A percentile compares a stretch with the other conserved stretches of the same genome.
These are phyloP conservation scores for Hemichromis elongatus DNA, from an alignment of 2,113 vertebrate species.

Conservation along the genomic window DNA sequence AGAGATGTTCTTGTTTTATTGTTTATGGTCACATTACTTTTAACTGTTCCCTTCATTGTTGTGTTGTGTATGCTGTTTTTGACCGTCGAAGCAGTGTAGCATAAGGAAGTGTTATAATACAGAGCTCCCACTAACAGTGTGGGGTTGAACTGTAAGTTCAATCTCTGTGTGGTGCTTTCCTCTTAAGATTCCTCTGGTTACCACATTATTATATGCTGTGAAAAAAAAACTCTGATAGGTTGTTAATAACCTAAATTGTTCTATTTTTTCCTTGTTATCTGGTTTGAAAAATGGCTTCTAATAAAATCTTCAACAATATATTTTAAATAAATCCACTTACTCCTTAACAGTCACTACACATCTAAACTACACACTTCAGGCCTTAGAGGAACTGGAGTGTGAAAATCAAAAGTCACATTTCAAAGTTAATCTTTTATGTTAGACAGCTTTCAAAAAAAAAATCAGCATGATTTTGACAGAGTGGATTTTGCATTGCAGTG, in stretches of 20 bases:
- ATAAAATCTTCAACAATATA: neutral
- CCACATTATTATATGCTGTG: neutral
- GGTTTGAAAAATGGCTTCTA: neutral
- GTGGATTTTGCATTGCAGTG: neutral
- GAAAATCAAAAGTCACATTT: neutral
- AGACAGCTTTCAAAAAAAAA: neutral
- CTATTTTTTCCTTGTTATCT: neutral
- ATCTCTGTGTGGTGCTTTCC: no score
- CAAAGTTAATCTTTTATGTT: neutral
- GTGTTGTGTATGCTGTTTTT: no score
- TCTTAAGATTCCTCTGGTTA: no score
- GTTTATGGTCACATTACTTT: no score
- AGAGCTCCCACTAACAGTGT: no score
- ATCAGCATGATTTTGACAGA: neutral
- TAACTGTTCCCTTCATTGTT: no score
- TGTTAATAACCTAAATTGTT: neutral
- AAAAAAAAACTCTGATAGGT: neutral
- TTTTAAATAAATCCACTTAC: neutral
- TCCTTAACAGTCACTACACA: neutral
- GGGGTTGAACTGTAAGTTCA: no score
- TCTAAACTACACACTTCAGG: neutral
- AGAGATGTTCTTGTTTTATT: no score
- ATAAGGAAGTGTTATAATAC: no score
- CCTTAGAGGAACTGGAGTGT: neutral
- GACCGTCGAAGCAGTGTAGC: no score